A percentile compares a stretch with the other conserved stretches of the same genome.
Conservation (phyloP, 2,888 invertebrate species). For the Tinea trinotella region DNA sequence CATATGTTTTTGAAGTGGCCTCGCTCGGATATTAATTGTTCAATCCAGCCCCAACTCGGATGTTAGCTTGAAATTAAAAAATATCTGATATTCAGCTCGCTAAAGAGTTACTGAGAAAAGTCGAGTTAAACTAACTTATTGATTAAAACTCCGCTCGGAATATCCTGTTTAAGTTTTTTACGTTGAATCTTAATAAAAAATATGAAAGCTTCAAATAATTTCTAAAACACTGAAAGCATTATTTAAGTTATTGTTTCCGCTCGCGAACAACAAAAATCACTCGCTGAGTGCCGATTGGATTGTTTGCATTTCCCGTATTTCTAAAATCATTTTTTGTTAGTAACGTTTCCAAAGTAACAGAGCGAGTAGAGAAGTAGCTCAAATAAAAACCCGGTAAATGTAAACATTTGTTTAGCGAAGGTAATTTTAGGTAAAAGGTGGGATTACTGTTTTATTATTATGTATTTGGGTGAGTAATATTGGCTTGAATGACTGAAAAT, state of each 20-base stretch:
- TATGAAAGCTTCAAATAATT: not conserved
- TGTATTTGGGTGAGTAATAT: not conserved
- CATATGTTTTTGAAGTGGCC: not conserved
- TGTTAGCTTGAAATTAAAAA: not conserved
- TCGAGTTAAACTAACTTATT: not conserved
- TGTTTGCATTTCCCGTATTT: conserved; percentile 7
- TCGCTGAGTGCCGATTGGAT: conserved; percentile 3
- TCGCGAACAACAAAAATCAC: not conserved
- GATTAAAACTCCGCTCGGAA: not conserved
- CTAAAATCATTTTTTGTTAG: conserved; percentile 6
- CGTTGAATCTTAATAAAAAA: too few species aligned
- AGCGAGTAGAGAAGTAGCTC: not conserved
- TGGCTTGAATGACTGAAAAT: not conserved
- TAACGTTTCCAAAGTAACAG: not conserved
- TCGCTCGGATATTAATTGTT: conserved; percentile 9
- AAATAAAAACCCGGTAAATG: not conserved
- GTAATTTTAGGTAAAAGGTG: not conserved
- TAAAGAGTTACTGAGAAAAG: not conserved
- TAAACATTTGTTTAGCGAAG: not conserved
- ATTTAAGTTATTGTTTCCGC: not conserved
- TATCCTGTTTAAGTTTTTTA: too few species aligned
- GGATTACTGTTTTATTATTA: not conserved
- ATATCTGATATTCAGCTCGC: not conserved
- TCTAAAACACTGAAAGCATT: not conserved
- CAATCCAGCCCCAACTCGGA: not conserved